phyloP scores from a whole-genome alignment of 2,113 vertebrate species.

The Saccopteryx leptura region DNA sequence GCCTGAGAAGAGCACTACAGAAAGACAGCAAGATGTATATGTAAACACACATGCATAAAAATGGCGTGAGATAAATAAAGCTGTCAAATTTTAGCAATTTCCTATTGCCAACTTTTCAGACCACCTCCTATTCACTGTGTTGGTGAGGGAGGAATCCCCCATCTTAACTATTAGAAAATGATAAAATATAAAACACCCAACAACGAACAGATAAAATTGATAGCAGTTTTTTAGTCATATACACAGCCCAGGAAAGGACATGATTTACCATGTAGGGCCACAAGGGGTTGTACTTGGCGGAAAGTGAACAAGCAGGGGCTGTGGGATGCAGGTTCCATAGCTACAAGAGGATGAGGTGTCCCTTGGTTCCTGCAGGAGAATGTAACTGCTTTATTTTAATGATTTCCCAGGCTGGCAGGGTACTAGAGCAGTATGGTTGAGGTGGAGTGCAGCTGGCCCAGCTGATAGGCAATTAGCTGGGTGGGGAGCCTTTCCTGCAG shows the following conservation, averaged over 20 bases:
- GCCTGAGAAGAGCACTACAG: neutral
- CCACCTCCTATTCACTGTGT: neutral
- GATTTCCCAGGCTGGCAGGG: neutral
- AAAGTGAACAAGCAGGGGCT: neutral
- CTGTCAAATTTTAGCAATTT: neutral
- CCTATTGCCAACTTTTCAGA: neutral
- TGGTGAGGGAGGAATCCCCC: neutral
- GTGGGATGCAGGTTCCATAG: neutral
- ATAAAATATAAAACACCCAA: neutral
- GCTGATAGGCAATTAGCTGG: neutral
- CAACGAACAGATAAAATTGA: neutral
- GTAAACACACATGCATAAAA: neutral
- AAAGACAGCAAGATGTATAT: neutral
- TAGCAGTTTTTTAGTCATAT: neutral
- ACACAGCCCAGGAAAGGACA: neutral
- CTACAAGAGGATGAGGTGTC: neutral
- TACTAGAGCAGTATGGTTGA: neutral
- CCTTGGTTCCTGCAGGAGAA: neutral
- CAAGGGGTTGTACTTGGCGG: neutral
- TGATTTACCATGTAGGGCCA: neutral
- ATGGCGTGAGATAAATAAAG: neutral
- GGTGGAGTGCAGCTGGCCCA: neutral
- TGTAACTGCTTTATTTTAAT: neutral
- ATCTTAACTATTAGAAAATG: neutral
- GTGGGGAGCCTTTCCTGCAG: neutral